Evolutionary conservation across 2,797 vertebrate genomes (phyloP).

Genomic region (Enoplosus armatus): DNA sequence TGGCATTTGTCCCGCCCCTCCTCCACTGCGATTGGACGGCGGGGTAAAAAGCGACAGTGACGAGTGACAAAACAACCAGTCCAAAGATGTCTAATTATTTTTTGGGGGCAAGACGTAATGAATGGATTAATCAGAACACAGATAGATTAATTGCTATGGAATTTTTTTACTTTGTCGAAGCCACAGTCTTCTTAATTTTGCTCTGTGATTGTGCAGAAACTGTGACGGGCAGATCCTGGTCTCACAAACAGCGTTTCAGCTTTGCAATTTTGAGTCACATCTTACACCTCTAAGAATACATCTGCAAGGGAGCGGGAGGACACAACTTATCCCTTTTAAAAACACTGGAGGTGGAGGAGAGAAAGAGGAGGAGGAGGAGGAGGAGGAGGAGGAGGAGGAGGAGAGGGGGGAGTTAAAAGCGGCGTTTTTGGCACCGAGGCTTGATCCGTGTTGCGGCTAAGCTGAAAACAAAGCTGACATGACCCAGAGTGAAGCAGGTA

Average conservation of each 20-base stretch:
- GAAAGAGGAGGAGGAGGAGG: not conserved
- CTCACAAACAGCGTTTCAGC: not conserved
- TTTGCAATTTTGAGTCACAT: constrained; percentile 1
- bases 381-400: constrained; percentile 14
- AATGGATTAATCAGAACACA: not conserved
- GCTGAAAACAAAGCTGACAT: constrained; percentile 84
- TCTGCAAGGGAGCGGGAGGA: constrained; percentile 5
- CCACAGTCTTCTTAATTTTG: not conserved
- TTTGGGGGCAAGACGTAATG: too few relatives aligned
- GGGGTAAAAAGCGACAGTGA: too few relatives aligned
- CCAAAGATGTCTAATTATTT: not conserved
- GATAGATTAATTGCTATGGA: rapidly evolving
- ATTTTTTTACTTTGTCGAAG: rapidly evolving
- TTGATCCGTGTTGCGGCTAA: constrained; percentile 81
- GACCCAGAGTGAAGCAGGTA: constrained; percentile 86
- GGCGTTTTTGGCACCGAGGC: constrained; percentile 72
- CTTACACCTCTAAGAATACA: constrained; percentile 3
- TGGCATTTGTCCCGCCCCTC: too few relatives aligned
- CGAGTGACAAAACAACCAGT: not conserved
- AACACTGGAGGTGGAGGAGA: constrained; percentile 5
- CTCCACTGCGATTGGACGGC: too few relatives aligned
- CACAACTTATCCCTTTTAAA: constrained; percentile 24
- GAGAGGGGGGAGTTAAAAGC: constrained; percentile 49
- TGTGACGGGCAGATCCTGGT: not conserved
- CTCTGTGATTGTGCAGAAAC: not conserved